phyloP scores from a whole-genome alignment of 2,113 vertebrate species.

The Anarhynchus alexandrinus region DNA sequence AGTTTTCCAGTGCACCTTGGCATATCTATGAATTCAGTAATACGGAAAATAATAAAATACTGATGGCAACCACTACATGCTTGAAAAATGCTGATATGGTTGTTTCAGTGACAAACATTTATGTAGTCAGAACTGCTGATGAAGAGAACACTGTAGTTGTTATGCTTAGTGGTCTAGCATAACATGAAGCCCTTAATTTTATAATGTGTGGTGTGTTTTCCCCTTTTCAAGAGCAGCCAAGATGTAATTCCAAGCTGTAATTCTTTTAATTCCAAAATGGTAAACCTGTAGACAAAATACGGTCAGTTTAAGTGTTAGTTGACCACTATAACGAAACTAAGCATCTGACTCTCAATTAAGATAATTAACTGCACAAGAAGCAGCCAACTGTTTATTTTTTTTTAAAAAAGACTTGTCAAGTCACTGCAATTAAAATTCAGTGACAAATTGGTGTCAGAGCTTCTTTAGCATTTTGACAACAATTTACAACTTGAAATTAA shows the following conservation, averaged over 20 bases:
- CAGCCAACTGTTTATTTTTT: not conserved
- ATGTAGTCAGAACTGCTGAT: not conserved
- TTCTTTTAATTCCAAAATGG: not conserved
- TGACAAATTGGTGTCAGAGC: not conserved
- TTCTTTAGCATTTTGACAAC: not conserved
- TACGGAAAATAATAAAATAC: not conserved
- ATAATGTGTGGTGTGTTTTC: not conserved
- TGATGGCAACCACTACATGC: not conserved
- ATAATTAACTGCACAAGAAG: not conserved
- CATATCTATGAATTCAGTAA: not conserved
- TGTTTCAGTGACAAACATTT: not conserved
- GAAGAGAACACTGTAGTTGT: not conserved
- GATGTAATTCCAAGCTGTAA: not conserved
- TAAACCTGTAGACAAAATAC: not conserved
- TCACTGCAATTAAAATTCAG: not conserved
- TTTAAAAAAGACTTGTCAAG: not conserved
- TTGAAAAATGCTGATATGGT: not conserved
- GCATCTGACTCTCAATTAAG: not conserved
- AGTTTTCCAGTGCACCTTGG: not conserved
- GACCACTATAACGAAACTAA: not conserved
- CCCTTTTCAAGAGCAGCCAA: not conserved
- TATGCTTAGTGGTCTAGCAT: not conserved
- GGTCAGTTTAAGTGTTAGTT: not conserved
- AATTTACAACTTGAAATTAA: slow-evolving; percentile 60
- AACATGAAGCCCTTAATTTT: not conserved